Evolutionary conservation across 2,113 vertebrate genomes (phyloP).

Genomic region (Nanger granti): DNA sequence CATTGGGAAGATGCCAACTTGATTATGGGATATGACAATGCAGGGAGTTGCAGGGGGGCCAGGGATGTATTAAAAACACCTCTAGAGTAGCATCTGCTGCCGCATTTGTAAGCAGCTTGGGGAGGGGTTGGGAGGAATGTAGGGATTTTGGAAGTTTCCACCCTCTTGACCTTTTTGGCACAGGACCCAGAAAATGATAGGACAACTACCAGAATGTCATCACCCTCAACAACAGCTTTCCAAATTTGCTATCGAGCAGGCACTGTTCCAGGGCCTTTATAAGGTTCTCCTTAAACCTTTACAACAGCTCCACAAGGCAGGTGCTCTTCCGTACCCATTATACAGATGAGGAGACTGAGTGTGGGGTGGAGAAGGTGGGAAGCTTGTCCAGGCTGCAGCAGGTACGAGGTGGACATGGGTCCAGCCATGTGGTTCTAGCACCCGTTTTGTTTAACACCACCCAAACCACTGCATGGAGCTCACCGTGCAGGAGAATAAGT

Average conservation of each 20-base stretch:
- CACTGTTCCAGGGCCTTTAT: not conserved
- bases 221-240: not conserved
- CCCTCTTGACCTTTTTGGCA: not conserved
- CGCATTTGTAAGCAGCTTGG: not conserved
- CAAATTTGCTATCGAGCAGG: not conserved
- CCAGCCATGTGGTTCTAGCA: not conserved
- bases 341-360: not conserved
- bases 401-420: not conserved
- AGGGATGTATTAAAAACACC: not conserved
- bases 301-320: not conserved
- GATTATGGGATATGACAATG: no score
- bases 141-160: not conserved
- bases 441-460: not conserved
- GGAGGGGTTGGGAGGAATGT: not conserved
- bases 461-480: not conserved
- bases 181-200: not conserved
- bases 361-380: not conserved
- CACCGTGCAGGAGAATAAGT: rapidly evolving
- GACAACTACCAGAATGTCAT: not conserved
- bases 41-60: not conserved
- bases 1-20: not conserved
- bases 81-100: not conserved
- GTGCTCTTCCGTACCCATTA: not conserved
- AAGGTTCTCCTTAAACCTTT: not conserved
- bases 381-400: not conserved